Evolutionary conservation across 2,113 vertebrate species (phyloP).

Genomic region (Microcebus ravelobensis): DNA sequence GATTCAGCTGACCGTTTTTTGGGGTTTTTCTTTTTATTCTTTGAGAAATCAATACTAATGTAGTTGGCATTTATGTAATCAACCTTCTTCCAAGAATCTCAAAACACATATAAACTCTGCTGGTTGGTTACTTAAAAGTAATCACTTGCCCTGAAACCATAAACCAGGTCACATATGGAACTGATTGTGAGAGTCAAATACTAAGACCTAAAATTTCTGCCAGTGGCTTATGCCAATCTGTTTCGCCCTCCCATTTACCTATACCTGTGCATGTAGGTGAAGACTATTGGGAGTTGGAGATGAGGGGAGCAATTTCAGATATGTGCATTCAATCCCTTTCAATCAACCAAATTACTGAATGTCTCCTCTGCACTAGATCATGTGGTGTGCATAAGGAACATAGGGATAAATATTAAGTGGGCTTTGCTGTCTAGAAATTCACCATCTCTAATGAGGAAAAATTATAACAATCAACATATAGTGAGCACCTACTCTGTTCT

Average conservation of each 20-base stretch:
- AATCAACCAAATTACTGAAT: not conserved
- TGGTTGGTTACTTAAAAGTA: slow-evolving; percentile 68
- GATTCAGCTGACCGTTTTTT: not conserved
- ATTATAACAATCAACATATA: not conserved
- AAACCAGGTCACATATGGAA: slow-evolving; percentile 69
- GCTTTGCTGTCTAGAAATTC: not conserved
- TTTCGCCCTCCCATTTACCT: not conserved
- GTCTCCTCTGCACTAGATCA: not conserved
- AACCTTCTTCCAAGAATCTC: slow-evolving; percentile 70
- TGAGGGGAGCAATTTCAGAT: not conserved
- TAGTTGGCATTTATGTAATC: slow-evolving; percentile 65
- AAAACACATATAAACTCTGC: slow-evolving; percentile 64
- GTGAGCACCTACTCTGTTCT: not conserved
- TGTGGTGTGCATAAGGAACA: not conserved
- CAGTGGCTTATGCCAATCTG: not conserved
- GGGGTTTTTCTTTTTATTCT: slow-evolving; percentile 48
- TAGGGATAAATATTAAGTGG: not conserved
- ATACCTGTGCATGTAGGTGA: not conserved
- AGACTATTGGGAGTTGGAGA: not conserved
- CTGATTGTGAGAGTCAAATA: slow-evolving; percentile 43
- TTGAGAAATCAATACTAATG: slow-evolving; percentile 72
- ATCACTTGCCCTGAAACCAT: slow-evolving; percentile 57
- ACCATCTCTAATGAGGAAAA: not conserved
- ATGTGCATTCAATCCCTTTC: not conserved
- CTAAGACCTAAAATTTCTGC: slow-evolving; percentile 17